Evolutionary conservation across 2,888 invertebrate species (phyloP), one percentile per base, ranked within the genome.

Genomic region (Aethes cnicana): DNA sequence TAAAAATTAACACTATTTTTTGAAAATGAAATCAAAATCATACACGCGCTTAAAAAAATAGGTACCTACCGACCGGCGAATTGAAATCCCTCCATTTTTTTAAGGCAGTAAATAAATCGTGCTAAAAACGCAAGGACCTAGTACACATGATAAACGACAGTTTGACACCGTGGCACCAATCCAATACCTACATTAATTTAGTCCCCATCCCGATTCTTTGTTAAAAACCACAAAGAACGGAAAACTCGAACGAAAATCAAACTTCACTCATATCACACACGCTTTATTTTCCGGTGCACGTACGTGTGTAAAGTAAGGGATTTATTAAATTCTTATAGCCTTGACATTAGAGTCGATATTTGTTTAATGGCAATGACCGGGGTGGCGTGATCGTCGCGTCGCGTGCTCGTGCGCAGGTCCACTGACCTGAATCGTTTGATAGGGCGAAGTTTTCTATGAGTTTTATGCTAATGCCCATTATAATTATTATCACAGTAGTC

Each of bases 321-420:
- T 20, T 25, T 37, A 42, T 28, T 42, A 12, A 21, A 42, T 25
- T 50, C 56, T 56, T 69, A 59, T 30, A 20, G 44, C 58, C 62
- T 68, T 64, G 63, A 62, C 55, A 63, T 58, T 73, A 70, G 46
- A 66, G 66, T 68, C 53, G 59, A 64, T 59, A 69, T 69, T 66
- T 50, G 59, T 39, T 30, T 42, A 55, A 63, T 74, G 75, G 73
- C 75, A 74, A 77, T 75, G 75, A 63, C 62, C 39, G 62, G 56
- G 60, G 82, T 87, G 84, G 86, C 84, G 83, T 85, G 87, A 87
- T 82, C 64, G 64, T 70, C 72, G 75, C 64, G 64, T 70, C 72
- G 75, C 75, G 74, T 74, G 68, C 71, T 71, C 65, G 59, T 64
- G 72, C 78, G 76, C 75, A 73, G 74, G 73, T 78, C 78, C 73